Evolutionary conservation across 2,888 invertebrate genomes (phyloP).

Genomic region (Ormyrus nitidulus): DNA sequence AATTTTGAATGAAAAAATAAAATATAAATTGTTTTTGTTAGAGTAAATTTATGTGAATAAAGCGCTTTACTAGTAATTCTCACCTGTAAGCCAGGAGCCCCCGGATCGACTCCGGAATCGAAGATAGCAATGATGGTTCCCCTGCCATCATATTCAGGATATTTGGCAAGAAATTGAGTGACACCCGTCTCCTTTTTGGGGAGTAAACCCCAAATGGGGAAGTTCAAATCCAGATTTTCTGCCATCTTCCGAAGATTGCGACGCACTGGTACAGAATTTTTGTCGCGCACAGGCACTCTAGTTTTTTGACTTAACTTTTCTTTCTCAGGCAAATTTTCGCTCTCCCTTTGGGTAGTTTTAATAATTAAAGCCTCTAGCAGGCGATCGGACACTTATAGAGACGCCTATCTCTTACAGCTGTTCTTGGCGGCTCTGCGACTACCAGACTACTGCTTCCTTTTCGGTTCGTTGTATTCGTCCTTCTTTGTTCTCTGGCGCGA

Average conservation of each 20-base stretch:
- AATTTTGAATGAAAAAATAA: slow-evolving; percentile 10
- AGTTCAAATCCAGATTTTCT: slow-evolving; percentile 76
- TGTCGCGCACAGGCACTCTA: background rate
- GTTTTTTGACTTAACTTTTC: background rate
- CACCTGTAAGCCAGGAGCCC: slow-evolving; percentile 95
- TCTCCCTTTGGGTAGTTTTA: no score
- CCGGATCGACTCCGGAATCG: slow-evolving; percentile 98
- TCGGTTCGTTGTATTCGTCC: slow-evolving; percentile 2
- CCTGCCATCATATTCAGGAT: slow-evolving; percentile 94
- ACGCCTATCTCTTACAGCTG: background rate
- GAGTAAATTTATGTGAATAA: no score
- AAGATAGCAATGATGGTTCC: slow-evolving; percentile 95
- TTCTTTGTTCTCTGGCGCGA: background rate
- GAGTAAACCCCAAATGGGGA: slow-evolving; percentile 89
- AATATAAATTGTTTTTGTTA: background rate
- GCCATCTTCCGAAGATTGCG: slow-evolving; percentile 41
- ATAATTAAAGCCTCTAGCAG: background rate
- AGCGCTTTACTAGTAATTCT: slow-evolving; percentile 36
- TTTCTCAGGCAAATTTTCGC: no score
- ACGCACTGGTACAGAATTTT: background rate
- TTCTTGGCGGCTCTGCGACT: background rate
- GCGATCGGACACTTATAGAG: background rate
- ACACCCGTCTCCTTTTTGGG: slow-evolving; percentile 98
- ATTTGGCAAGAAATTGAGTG: slow-evolving; percentile 89
- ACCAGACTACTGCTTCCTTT: background rate